A percentile compares a stretch with the other conserved stretches of the same genome.
These are phyloP conservation scores for Scopus umbretta DNA, from an alignment of 2,113 vertebrate genomes.

Conservation along the genomic window DNA sequence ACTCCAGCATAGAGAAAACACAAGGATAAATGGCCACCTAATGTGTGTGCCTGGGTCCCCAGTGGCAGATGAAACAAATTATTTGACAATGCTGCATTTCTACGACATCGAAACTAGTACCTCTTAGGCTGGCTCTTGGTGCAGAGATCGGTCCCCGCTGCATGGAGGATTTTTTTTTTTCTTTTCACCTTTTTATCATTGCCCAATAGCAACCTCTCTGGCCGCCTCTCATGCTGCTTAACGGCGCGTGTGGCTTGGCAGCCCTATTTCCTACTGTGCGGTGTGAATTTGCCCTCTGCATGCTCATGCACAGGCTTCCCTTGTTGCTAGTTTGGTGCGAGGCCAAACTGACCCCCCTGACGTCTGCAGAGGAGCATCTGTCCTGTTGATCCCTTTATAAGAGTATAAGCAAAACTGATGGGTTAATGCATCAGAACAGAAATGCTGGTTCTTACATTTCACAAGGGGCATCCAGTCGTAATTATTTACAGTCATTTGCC, in stretches of 20 bases:
- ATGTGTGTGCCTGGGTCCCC: not conserved
- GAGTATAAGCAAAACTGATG: not conserved
- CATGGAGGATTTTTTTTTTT: not conserved
- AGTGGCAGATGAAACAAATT: not conserved
- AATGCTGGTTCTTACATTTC: not conserved
- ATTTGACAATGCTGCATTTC: not conserved
- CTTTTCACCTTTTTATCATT: not conserved
- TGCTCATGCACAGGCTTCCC: not conserved
- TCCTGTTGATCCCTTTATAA: not conserved
- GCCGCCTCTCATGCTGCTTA: not conserved
- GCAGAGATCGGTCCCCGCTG: not conserved
- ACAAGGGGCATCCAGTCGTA: not conserved
- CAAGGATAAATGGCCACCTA: not conserved
- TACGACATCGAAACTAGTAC: not conserved
- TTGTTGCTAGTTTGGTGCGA: not conserved
- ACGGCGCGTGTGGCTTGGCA: not conserved
- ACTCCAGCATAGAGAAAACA: not conserved
- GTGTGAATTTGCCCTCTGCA: not conserved
- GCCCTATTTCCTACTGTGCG: not conserved
- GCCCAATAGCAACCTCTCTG: not conserved
- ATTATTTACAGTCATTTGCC: not conserved
- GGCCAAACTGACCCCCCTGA: not conserved
- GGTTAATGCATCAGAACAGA: not conserved
- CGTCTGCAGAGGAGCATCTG: not conserved
- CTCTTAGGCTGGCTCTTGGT: not conserved